These are phyloP conservation scores for Montipora efflorescens DNA, from an alignment of 64 coral and sea anemone species.

Conservation along the genomic window DNA sequence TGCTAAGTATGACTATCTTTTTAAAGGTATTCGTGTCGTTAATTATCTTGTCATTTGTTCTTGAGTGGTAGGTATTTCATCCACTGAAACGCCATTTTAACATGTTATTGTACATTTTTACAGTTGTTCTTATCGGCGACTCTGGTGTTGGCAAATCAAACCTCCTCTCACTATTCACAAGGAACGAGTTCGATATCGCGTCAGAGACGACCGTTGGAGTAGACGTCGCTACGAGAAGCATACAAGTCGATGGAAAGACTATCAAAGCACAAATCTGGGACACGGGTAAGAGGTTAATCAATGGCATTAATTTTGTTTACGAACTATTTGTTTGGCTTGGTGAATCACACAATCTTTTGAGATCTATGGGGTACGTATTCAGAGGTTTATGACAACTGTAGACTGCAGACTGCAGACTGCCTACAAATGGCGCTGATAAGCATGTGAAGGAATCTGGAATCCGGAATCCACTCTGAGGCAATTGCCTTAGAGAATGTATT, in stretches of 20 bases:
- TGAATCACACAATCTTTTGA: conserved; percentile 64
- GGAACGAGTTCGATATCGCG: conserved; percentile 99
- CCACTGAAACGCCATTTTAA: not conserved
- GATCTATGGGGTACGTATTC: not conserved
- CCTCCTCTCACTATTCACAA: conserved; percentile 93
- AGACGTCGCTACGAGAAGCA: conserved; percentile 98
- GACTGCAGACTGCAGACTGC: too few species aligned
- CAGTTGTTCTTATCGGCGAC: conserved; percentile 99
- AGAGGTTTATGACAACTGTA: too few species aligned
- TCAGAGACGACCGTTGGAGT: conserved; percentile 98
- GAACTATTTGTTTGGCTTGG: conserved; percentile 15
- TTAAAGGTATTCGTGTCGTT: conserved; percentile 80
- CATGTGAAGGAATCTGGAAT: too few species aligned
- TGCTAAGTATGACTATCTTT: conserved; percentile 98
- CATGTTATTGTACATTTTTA: conserved; percentile 49
- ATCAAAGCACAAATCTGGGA: conserved; percentile 99
- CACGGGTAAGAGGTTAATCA: conserved; percentile 77
- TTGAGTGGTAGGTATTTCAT: not conserved
- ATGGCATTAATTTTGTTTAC: conserved; percentile 45
- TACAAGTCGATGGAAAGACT: conserved; percentile 98
- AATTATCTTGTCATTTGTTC: not conserved
- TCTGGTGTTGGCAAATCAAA: conserved; percentile 99
- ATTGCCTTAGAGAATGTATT: too few species aligned
- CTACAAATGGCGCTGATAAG: too few species aligned
- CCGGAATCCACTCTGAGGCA: too few species aligned